A percentile compares a stretch with the other conserved stretches of the same genome.
phyloP scores from a whole-genome alignment of 1,140 invertebrate species.

The Physella acuta region DNA sequence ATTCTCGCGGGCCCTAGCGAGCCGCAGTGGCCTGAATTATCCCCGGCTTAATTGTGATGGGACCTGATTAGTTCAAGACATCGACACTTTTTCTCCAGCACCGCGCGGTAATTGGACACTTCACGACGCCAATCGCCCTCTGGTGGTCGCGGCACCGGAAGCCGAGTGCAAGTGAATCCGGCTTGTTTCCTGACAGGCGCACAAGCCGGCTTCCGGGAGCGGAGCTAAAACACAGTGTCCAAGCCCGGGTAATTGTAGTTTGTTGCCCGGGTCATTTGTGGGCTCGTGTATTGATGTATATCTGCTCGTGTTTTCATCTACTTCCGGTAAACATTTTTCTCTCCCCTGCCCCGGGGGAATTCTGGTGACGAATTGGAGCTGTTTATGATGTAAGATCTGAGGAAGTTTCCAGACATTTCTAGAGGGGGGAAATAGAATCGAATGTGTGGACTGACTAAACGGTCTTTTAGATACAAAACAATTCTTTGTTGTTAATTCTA shows the following conservation, averaged over 20 bases:
- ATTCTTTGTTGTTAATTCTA: too few relatives aligned
- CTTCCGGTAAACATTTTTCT: too few relatives aligned
- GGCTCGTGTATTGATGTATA: too few relatives aligned
- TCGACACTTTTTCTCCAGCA: slow-evolving; percentile 9
- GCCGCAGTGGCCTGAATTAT: slow-evolving; percentile 12
- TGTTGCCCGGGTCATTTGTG: neutral
- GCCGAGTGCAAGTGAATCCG: slow-evolving; percentile 16
- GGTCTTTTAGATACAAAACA: too few relatives aligned
- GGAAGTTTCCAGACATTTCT: too few relatives aligned
- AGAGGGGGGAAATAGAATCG: too few relatives aligned
- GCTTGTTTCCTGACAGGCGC: slow-evolving; percentile 28
- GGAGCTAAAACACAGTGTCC: slow-evolving; percentile 1
- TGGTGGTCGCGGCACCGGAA: slow-evolving; percentile 17
- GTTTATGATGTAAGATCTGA: too few relatives aligned
- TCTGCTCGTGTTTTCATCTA: too few relatives aligned
- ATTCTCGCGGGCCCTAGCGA: too few relatives aligned
- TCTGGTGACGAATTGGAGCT: too few relatives aligned
- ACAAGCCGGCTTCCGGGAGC: neutral
- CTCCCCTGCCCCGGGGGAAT: too few relatives aligned
- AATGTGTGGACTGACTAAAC: too few relatives aligned
- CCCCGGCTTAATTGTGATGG: slow-evolving; percentile 19
- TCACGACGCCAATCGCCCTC: slow-evolving; percentile 16
- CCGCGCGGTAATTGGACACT: slow-evolving; percentile 25
- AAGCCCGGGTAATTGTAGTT: neutral
- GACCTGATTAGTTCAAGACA: slow-evolving; percentile 20